These are phyloP conservation scores for Archips crataeganus DNA, from an alignment of 2,888 invertebrate genomes.

Conservation along the genomic window DNA sequence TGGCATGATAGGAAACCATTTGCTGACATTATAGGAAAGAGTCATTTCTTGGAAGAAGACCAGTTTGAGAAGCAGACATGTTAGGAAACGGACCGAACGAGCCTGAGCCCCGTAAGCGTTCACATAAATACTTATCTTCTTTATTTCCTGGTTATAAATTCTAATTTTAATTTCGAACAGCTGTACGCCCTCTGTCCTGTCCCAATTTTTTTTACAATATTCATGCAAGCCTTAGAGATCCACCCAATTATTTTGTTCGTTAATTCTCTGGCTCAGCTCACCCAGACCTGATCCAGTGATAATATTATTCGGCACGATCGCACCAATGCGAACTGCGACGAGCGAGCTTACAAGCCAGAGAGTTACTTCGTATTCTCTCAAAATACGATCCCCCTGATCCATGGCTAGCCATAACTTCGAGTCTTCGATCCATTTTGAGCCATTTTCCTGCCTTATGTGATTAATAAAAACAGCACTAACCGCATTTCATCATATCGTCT, in stretches of 20 bases:
- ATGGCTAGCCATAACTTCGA: slow-evolving; percentile 18
- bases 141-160: background rate
- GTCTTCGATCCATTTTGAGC: slow-evolving; percentile 21
- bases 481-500: slow-evolving; percentile 17
- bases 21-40: too few species aligned
- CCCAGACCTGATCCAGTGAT: slow-evolving; percentile 35
- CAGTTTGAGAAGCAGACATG: too few species aligned
- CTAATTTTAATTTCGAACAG: background rate
- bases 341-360: slow-evolving; percentile 28
- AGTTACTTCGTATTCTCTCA: slow-evolving; percentile 15
- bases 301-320: slow-evolving; percentile 40
- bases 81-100: too few species aligned
- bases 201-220: slow-evolving; percentile 7
- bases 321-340: slow-evolving; percentile 14
- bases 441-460: slow-evolving; percentile 16
- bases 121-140: background rate
- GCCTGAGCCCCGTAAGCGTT: too few species aligned
- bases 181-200: background rate
- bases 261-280: slow-evolving; percentile 21
- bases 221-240: slow-evolving; percentile 8
- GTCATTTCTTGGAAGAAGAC: too few species aligned
- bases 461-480: slow-evolving; percentile 25
- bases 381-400: slow-evolving; percentile 12
- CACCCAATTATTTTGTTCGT: slow-evolving; percentile 27
- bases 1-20: too few species aligned